These are phyloP conservation scores for Vidua macroura DNA, from an alignment of 2,113 vertebrate genomes.

Conservation along the genomic window DNA sequence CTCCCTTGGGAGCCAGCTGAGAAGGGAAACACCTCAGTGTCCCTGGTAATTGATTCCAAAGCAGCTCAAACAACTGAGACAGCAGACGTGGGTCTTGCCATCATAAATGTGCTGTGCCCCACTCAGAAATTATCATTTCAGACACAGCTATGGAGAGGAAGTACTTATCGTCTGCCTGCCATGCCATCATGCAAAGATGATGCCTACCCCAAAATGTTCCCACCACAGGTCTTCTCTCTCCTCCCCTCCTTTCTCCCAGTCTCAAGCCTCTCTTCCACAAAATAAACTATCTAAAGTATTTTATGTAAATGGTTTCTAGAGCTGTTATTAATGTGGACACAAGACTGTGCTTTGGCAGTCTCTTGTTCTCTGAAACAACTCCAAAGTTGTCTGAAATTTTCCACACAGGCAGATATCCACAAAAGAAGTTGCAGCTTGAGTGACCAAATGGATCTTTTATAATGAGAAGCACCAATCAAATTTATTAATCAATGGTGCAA, in stretches of 20 bases:
- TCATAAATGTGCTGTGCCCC: background rate
- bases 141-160: background rate
- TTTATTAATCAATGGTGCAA: background rate
- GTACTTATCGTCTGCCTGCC: background rate
- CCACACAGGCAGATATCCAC: background rate
- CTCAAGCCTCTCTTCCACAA: background rate
- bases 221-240: background rate
- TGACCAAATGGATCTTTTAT: background rate
- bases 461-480: background rate
- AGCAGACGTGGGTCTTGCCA: background rate
- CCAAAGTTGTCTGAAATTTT: background rate
- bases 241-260: background rate
- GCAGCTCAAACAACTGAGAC: background rate
- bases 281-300: background rate
- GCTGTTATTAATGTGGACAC: background rate
- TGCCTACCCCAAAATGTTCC: too few relatives aligned
- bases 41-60: background rate
- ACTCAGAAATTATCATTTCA: background rate
- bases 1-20: background rate
- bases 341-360: background rate
- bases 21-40: background rate
- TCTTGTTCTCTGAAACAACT: background rate
- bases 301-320: background rate
- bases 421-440: background rate
- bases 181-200: background rate